Percentiles rank a stretch among this genome's conserved stretches.
phyloP scores from a whole-genome alignment of 2,113 vertebrate genomes.

The Oreochromis aureus region DNA sequence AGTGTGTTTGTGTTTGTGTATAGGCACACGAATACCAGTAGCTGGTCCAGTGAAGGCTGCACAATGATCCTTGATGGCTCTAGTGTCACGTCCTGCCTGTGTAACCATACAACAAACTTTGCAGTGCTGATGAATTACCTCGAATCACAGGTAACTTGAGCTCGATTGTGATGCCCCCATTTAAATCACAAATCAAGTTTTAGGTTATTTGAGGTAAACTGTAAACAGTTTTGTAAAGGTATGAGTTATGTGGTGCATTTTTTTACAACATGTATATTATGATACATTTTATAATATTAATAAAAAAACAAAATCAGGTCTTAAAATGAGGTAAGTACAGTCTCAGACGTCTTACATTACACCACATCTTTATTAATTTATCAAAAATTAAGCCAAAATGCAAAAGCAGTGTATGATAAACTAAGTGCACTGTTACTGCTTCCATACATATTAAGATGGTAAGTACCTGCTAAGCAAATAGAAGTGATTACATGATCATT shows the following conservation, averaged over 20 bases:
- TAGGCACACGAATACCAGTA: slow-evolving; percentile 41
- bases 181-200: not conserved
- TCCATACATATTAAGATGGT: not conserved
- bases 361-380: not conserved
- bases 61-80: slow-evolving; percentile 45
- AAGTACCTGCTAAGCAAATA: not conserved
- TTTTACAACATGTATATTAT: not conserved
- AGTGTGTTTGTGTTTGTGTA: not conserved
- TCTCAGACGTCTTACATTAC: not conserved
- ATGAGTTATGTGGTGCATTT: not conserved
- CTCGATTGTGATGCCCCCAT: not conserved
- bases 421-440: not conserved
- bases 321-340: not conserved
- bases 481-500: not conserved
- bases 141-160: slow-evolving; percentile 56
- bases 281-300: not conserved
- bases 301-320: accelerated
- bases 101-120: slow-evolving; percentile 80
- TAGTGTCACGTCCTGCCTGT: slow-evolving; percentile 65
- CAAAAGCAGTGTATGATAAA: not conserved
- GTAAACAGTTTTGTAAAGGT: accelerated
- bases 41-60: slow-evolving; percentile 76
- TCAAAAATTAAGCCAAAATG: not conserved
- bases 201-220: not conserved
- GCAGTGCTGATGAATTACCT: slow-evolving; percentile 77